Base-by-base conservation (phyloP, 1,140 invertebrate species). In the Drosophila pseudoananassae region DNA sequence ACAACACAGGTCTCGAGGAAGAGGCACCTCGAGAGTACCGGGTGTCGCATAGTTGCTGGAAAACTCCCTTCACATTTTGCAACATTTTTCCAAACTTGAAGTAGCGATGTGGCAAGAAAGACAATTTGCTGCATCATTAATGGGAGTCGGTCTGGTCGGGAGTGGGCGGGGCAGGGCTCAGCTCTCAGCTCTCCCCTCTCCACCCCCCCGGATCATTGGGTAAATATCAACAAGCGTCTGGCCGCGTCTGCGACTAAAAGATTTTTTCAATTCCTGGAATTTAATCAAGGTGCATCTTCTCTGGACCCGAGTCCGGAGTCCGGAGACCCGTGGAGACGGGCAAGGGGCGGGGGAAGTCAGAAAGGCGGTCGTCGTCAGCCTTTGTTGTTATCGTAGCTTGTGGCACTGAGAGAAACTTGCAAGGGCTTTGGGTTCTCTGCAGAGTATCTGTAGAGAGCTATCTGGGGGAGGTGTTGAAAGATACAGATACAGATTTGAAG, bases 251-350 rank as follows among this genome's bases (percentile, higher is more conserved):
- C 33, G 52, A 57, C 63, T 66, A 66, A 74, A 49, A 74, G 68
- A 76, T 76, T 53, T 80, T 76, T 77, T 83, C 78, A 68, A 71
- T 88, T 88, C 83, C 82, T 59, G 76, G 83, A 88, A 88, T 88
- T 88, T 88, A 88, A 88, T 88, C 82, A 85, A 88, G 82, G 82
- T 88, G 78, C 83, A 88, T 81, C 81, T 77, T 40, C 63, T 8
- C 40, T 17, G 15, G 52, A 73, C 57, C 12, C 20, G 55, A 43
- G 40, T 17, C 10, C 10, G 4, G 36, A 0, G n/a, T 4, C 36
- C 4, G 0, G 12, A 64, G 49, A 68, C 51, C 54, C 33, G 52
- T 29, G 70, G 31, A 49, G 10, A 51, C 9, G 8, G 53, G 14
- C n/a, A n/a, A 55, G 55, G 68, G 46, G 59, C 12, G 10, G 25